Conservation (phyloP, 2,113 vertebrate genomes). For the Eurystomus gularis region DNA sequence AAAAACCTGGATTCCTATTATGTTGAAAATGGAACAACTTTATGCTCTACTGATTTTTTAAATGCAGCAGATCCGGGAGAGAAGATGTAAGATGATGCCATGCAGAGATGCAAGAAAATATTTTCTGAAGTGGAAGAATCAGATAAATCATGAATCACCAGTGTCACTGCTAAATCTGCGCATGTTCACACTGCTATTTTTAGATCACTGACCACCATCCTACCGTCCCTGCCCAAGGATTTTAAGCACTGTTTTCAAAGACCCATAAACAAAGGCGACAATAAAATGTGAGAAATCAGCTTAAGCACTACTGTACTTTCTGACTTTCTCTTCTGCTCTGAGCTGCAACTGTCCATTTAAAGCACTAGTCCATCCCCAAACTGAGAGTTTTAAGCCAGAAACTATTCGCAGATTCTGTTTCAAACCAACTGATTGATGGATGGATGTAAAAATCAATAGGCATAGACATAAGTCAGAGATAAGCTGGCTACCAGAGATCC, state of each 20-base stretch:
- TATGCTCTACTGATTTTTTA: constrained; percentile 56
- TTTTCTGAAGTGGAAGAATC: constrained; percentile 62
- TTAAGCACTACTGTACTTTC: background rate
- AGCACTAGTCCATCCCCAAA: background rate
- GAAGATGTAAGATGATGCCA: constrained; percentile 45
- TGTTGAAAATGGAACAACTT: constrained; percentile 26
- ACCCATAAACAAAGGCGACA: background rate
- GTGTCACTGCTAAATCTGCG: background rate
- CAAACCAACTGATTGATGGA: background rate
- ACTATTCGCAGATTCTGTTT: background rate
- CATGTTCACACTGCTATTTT: constrained; percentile 28
- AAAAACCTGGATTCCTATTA: background rate
- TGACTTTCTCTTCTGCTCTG: background rate
- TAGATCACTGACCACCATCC: constrained; percentile 36
- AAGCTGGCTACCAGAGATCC: background rate
- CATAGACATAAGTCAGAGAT: background rate
- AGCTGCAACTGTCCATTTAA: background rate
- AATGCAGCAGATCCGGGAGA: constrained; percentile 44
- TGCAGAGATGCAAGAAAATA: constrained; percentile 44
- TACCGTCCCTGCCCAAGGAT: constrained; percentile 21
- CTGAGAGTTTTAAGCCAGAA: background rate
- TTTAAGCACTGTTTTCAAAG: constrained; percentile 11
- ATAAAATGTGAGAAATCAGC: background rate
- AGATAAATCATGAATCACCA: constrained; percentile 56
- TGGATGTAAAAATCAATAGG: background rate